Conservation (phyloP, 2,888 invertebrate species). For the Temnothorax ravouxi region DNA sequence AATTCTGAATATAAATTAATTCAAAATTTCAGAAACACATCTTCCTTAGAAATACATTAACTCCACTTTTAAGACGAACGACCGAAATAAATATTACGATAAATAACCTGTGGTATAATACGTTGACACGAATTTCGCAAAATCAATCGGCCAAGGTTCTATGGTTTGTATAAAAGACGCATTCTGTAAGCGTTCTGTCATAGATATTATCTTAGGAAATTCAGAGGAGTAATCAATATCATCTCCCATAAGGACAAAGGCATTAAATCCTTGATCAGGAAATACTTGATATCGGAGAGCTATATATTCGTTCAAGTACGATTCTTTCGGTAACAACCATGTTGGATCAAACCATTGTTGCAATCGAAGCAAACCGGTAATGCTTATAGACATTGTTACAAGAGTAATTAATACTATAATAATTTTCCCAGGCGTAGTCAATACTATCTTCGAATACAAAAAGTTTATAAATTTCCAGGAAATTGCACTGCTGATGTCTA, state of each 20-base stretch:
- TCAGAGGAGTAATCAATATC: constrained; percentile 89
- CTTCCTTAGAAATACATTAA: constrained; percentile 15
- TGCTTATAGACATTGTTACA: constrained; percentile 88
- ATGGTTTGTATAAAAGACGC: constrained; percentile 87
- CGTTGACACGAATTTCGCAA: constrained; percentile 88
- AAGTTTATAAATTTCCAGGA: constrained; percentile 88
- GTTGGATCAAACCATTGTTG: constrained; percentile 93
- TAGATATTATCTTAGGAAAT: constrained; percentile 88
- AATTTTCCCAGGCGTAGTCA: constrained; percentile 90
- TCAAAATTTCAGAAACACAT: background rate
- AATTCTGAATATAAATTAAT: background rate
- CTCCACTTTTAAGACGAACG: background rate
- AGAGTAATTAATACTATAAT: constrained; percentile 89
- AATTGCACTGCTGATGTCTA: constrained; percentile 87
- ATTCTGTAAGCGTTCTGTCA: constrained; percentile 87
- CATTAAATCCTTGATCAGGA: constrained; percentile 90
- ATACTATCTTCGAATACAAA: constrained; percentile 89
- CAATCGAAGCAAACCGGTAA: constrained; percentile 89
- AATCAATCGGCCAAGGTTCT: constrained; percentile 90
- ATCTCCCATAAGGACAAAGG: constrained; percentile 89
- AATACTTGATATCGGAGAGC: constrained; percentile 88
- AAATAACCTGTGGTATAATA: constrained; percentile 88
- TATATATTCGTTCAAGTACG: constrained; percentile 90
- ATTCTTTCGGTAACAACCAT: constrained; percentile 92
- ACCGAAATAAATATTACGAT: background rate